Base-by-base conservation (phyloP, 2,797 vertebrate genomes). In the Enteromius fasciolatus region DNA sequence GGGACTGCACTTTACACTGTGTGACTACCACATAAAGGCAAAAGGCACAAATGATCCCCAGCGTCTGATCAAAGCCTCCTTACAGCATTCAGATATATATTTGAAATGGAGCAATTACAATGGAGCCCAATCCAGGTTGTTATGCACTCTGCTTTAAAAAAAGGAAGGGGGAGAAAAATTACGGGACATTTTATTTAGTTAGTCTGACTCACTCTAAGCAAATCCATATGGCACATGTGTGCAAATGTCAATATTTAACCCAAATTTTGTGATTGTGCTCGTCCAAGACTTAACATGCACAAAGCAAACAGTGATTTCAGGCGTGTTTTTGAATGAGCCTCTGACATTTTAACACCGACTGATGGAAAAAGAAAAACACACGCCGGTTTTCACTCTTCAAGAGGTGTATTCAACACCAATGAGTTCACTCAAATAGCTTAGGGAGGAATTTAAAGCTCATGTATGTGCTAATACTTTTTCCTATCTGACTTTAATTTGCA, bases 31-130 rank as follows among this genome's bases (percentile, higher is more conserved):
- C 68, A 87, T 84, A 89, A 86, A 86, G 81, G 86, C 81, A 78
- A 86, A 84, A 79, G 76, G 84, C 75, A 84, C 83, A 86, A 83
- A 88, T 83, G 83, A 86, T 87, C 86, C 81, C 81, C 67, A 81
- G 84, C 50, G 83, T 86, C 83, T 89, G 85, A 87, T 89, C 86
- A 89, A 89, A 89, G 88, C 66, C 74, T 76, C 80, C 84, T 76
- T 86, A 83, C 78, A 85, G 86, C 83, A 77, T 67, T 87, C 76
- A 82, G 81, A 84, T 81, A 41, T 79, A 84, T 68, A 77, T 82
- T 81, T 84, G 82, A 83, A 78, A 82, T 64, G 59, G 75, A 52
- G 78, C 81, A 88, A 88, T 88, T 88, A 87, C 80, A 82, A 84
- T 52, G 68, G 78, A 81, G 64, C 78, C 70, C 75, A 64, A 85